A percentile compares a stretch with the other conserved stretches of the same genome.
phyloP scores from a whole-genome alignment of 2,888 invertebrate genomes.

The Seira musarum region DNA sequence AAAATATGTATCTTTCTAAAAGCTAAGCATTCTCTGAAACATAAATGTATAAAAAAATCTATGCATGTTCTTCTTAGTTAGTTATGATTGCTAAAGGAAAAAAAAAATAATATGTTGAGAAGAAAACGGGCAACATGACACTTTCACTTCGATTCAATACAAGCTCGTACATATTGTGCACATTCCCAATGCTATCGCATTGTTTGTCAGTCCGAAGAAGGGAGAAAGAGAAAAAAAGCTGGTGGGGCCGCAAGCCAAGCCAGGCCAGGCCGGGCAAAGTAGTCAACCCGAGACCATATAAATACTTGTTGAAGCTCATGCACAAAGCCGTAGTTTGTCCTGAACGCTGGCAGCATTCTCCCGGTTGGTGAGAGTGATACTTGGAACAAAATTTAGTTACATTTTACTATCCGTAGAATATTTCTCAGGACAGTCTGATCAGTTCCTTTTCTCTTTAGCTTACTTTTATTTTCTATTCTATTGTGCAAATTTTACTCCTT shows the following conservation, averaged over 20 bases:
- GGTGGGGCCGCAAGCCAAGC: conserved; percentile 20
- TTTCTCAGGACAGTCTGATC: no score
- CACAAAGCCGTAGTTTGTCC: conserved; percentile 49
- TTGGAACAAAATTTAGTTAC: neutral
- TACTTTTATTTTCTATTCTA: neutral
- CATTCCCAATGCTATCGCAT: neutral
- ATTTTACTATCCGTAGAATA: neutral
- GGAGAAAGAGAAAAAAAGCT: conserved; percentile 25
- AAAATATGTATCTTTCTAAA: no score
- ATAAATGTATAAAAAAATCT: no score
- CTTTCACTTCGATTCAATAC: neutral
- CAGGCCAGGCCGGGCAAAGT: neutral
- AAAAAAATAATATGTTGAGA: neutral
- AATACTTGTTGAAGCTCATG: conserved; percentile 59
- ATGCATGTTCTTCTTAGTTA: no score
- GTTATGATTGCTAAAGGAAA: no score
- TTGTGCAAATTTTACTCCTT: no score
- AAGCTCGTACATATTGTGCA: neutral
- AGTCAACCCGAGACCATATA: conserved; percentile 37
- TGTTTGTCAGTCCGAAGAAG: neutral
- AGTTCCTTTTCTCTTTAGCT: no score
- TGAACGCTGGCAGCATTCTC: conserved; percentile 52
- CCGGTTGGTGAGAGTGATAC: conserved; percentile 5
- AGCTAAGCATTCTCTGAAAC: no score
- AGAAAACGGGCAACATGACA: neutral